Conservation (phyloP, 1,140 invertebrate species). For the Drosophila carrolli region DNA sequence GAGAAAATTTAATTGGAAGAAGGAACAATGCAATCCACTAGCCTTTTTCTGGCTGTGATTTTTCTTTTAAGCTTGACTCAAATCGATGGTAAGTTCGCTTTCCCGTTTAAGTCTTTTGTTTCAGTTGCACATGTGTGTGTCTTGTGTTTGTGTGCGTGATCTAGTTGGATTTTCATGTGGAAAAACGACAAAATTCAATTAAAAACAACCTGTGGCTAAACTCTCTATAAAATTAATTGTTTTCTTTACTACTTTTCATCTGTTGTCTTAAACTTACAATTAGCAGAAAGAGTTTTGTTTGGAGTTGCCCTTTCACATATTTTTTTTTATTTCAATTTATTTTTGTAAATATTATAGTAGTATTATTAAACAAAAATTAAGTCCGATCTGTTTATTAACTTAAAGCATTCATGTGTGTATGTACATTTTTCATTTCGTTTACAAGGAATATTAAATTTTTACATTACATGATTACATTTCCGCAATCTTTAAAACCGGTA, state of each 20-base stretch:
- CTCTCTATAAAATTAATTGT: not conserved
- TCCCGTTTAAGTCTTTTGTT: conserved; percentile 41
- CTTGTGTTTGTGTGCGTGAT: conserved; percentile 17
- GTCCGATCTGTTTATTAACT: too few relatives aligned
- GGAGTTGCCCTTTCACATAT: too few relatives aligned
- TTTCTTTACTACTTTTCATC: not conserved
- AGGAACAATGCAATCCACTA: conserved; percentile 23
- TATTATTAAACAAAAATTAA: too few relatives aligned
- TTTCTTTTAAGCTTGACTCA: conserved; percentile 18
- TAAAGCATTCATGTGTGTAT: too few relatives aligned
- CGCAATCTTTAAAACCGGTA: too few relatives aligned
- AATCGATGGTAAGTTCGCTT: conserved; percentile 43
- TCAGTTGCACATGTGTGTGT: conserved; percentile 10
- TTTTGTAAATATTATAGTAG: too few relatives aligned
- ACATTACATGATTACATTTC: too few relatives aligned
- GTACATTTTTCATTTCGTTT: too few relatives aligned
- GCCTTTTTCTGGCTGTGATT: conserved; percentile 32
- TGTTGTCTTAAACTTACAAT: too few relatives aligned
- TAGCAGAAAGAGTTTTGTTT: too few relatives aligned
- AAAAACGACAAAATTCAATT: conserved; percentile 7
- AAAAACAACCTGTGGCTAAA: not conserved
- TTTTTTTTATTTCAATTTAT: too few relatives aligned
- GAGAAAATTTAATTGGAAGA: not conserved
- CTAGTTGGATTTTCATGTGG: conserved; percentile 19
- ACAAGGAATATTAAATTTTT: too few relatives aligned